Evolutionary conservation across 1,140 invertebrate species (phyloP), one percentile per base, ranked within the genome.

Genomic region (Acyrthosiphon pisum): DNA sequence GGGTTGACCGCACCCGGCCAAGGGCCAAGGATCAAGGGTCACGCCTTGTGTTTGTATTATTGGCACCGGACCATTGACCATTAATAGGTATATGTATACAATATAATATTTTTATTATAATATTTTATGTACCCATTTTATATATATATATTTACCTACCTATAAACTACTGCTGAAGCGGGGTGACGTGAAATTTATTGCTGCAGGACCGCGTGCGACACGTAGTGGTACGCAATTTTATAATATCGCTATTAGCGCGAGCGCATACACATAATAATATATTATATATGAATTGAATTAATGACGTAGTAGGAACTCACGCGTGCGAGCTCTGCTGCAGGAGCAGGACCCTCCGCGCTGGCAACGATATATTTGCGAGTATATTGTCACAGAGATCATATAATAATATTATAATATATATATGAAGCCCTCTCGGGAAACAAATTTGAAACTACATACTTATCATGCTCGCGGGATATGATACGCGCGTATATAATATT

Each of bases 171-270:
- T 60, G 23, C 56, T 30, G 26, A 30, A 11, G 56, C 60, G 60
- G 60, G 60, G 60, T 76, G 60, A 76, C 41, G 41, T 20, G 53
- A 46, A 44, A 91, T 41, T 93, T 93, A 93, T 93, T 93, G 26
- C 91, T 37, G 22, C n/a, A 6, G 9, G 26, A n/a, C 90, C n/a
- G 46, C 87, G n/a, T 22, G 18, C 86, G n/a, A 84, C 81, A 86
- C 91, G 37, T 14, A 50, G 76, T 48, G 68, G 60, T n/a, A 81
- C 68, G 90, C 90, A 91, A 91, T 81, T 91, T 91, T 91, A 91
- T 91, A 91, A 81, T 91, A 92, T 92, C 90, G 90, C 90, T 92
- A 92, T 92, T 92, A 92, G 90, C 90, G 41, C 50, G 50, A 53
- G 50, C 26, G 30, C 26, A 30, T 50, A 44, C 26, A 50, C 35